Evolutionary conservation across 1,140 invertebrate species (phyloP), one percentile per base, ranked within the genome.

Genomic region (Aphidius ervi): DNA sequence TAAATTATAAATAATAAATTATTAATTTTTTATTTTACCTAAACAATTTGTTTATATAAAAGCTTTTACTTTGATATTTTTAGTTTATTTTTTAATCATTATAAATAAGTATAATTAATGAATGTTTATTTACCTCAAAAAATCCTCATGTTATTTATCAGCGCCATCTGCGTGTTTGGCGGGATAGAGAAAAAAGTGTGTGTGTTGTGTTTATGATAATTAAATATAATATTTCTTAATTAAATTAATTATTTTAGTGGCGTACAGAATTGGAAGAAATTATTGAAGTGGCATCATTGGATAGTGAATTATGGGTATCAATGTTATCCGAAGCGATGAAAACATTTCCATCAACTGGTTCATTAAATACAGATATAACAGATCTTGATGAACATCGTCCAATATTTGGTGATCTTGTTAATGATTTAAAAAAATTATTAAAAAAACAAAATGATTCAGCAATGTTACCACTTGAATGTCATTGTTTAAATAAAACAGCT

Each of bases 291-390:
- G 95, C 94, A 9, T 86, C 88, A 7, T 83, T 91, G 62, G 95
- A 98, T 77, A 91, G 90, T 49, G 96, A 98, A 75, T 85, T 95
- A 63, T 98, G 96, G 96, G 95, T 98, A 9, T 92, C 93, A 0
- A 97, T 97, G 91, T 82, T 98, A 65, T 94, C 91, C 9, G 95
- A 98, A 82, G 90, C 95, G 59, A 89, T 98, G 81, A 94, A 94
- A 73, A 93, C 92, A 0, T 96, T 92, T 76, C 94, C 96, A 4
- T 85, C 88, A 1, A 89, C 89, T 6, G 94, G 92, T 45, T 90
- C 89, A 50, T 83, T 97, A 45, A 96, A 97, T 71, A 90, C 91
- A 62, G 89, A 94, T 74, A 90, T 90, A 61, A 82, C 83, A 56
- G 90, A 93, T 75, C 83, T 91, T 55, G 91, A 95, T 69, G 93